Evolutionary conservation across 2,888 invertebrate genomes (phyloP).

Genomic region (Heteropelma amictum): DNA sequence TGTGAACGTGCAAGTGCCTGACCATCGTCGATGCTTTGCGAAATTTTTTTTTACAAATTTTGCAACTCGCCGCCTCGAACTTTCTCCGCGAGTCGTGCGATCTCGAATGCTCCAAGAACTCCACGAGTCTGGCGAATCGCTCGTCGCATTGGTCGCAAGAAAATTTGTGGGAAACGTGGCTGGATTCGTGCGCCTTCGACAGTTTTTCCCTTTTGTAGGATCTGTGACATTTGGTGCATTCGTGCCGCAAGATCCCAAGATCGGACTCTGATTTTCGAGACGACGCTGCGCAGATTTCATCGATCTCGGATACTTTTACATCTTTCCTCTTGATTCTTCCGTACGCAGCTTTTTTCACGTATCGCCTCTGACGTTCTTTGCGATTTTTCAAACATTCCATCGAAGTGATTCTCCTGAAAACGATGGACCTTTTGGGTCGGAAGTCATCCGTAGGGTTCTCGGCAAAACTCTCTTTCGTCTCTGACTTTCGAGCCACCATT

Average conservation of each 20-base stretch:
- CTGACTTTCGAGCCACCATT: too few species aligned
- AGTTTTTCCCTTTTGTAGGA: constrained; percentile 62
- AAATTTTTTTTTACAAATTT: constrained; percentile 70
- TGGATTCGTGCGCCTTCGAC: constrained; percentile 58
- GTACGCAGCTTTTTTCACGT: constrained; percentile 69
- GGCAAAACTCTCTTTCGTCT: background rate
- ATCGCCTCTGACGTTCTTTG: constrained; percentile 69
- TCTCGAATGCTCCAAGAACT: constrained; percentile 61
- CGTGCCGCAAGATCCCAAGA: constrained; percentile 12
- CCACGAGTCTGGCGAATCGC: constrained; percentile 58
- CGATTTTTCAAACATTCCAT: constrained; percentile 69
- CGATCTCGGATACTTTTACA: constrained; percentile 49
- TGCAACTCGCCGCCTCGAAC: constrained; percentile 62
- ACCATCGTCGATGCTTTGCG: constrained; percentile 70
- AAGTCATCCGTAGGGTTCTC: background rate
- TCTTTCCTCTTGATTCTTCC: constrained; percentile 53
- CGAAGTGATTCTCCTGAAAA: constrained; percentile 70
- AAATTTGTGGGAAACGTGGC: constrained; percentile 59
- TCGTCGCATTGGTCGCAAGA: constrained; percentile 65
- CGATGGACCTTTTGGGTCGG: constrained; percentile 61
- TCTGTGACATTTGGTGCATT: constrained; percentile 62
- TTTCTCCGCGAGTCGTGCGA: constrained; percentile 61
- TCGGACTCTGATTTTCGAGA: constrained; percentile 14
- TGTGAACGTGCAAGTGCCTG: constrained; percentile 70
- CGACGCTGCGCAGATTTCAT: too few species aligned